Evolutionary conservation across 2,797 vertebrate species (phyloP).

Genomic region (Phoeniculus purpureus): DNA sequence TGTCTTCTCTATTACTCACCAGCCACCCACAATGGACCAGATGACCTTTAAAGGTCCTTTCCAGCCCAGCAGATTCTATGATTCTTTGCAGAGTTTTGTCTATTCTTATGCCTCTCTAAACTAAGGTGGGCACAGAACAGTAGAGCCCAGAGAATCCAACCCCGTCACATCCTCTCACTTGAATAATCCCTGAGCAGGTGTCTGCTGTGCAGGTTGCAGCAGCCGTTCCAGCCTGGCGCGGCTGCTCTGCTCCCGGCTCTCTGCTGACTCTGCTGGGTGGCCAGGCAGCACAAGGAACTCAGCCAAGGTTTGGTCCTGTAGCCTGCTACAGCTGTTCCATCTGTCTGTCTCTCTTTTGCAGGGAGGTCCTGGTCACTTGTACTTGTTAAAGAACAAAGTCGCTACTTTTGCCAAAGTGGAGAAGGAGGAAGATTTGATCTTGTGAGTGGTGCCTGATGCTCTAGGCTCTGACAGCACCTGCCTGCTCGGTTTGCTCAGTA

Average conservation of each 20-base stretch:
- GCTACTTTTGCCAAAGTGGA: constrained; percentile 98
- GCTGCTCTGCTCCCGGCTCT: background rate
- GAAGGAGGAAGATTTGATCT: constrained; percentile 96
- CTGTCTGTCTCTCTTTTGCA: constrained; percentile 61
- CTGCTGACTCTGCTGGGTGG: background rate
- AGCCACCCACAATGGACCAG: background rate
- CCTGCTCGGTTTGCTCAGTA: background rate
- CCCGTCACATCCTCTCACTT: fast-evolving
- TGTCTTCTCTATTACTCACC: background rate
- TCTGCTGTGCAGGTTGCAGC: background rate
- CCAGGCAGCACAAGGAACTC: background rate
- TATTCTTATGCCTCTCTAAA: background rate
- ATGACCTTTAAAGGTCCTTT: too few relatives aligned
- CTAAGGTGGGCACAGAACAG: background rate
- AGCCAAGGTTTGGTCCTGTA: background rate
- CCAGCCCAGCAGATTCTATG: too few relatives aligned
- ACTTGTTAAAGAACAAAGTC: constrained; percentile 97
- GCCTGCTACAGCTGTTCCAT: background rate
- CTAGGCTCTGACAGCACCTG: background rate
- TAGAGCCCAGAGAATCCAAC: background rate
- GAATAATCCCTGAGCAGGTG: background rate
- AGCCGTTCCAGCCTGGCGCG: background rate
- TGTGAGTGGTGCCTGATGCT: constrained; percentile 81
- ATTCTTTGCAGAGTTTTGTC: background rate
- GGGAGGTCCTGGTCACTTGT: constrained; percentile 95